Base-by-base conservation (phyloP, 1,140 invertebrate genomes). In the Coelopa frigida region DNA sequence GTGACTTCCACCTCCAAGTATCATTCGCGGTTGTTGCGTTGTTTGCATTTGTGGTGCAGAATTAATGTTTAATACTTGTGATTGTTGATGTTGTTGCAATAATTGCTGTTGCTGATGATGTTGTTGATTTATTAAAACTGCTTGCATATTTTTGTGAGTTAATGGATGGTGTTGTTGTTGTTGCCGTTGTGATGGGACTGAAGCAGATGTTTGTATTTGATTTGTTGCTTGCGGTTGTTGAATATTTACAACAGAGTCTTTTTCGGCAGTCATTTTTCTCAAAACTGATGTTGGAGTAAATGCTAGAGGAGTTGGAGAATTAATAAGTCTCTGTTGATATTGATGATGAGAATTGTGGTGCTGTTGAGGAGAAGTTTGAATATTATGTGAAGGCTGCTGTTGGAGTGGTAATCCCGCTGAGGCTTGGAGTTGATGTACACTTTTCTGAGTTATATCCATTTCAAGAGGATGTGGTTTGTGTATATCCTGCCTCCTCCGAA, bases 211-310 rank as follows among this genome's bases (percentile, higher is more conserved):
- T 11, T 18, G 23, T 29, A 23, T 36, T 14, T n/a, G 7, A 15
- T 6, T 35, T 46, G 44, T 35, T 36, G 38, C 17, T 26, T 24
- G 23, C 21, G 32, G 26, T n/a, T 35, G 46, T n/a, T n/a, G 23
- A 10, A 39, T 46, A 45, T n/a, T n/a, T n/a, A n/a, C n/a, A n/a
- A n/a, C n/a, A n/a, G n/a, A n/a, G 53, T 87, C 84, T 67, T 89
- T 90, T 54, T 93, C 89, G 17, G 87, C 88, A 31, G 89, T 91
- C 89, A 94, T 91, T 72, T 94, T 95, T 23, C 89, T 78, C 57
- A 95, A 77, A 26, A 91, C 84, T 33, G 89, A 91, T 7, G 89
- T 94, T 35, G 90, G 90, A 3, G 88, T 93, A 70, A 94, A 94
- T 4, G 89, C 84, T 45, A 87, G 73, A 5, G 81, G 82, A 26